Evolutionary conservation across 1,140 invertebrate species (phyloP).

Genomic region (Hypsibius dujardini): DNA sequence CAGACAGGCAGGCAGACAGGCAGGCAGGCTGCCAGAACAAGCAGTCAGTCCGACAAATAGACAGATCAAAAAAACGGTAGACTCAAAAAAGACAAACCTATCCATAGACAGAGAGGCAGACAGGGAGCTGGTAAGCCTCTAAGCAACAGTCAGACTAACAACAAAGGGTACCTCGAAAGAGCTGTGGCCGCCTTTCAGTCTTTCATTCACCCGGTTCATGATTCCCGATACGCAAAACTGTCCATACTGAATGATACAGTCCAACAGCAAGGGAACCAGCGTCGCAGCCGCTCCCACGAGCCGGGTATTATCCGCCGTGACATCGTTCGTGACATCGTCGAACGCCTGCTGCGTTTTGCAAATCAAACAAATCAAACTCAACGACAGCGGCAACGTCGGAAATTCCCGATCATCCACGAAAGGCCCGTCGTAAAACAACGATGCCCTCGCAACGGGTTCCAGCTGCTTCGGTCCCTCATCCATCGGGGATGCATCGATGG

Average conservation of each 20-base stretch:
- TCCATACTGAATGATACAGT: neutral
- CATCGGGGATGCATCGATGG: neutral
- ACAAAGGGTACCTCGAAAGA: conserved; percentile 1
- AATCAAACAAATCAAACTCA: conserved; percentile 17
- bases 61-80: neutral
- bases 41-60: neutral
- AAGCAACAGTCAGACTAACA: neutral
- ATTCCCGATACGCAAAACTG: neutral
- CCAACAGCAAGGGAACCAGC: neutral
- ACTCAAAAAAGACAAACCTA: neutral
- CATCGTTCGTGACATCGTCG: conserved; percentile 11
- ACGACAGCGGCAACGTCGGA: conserved; percentile 16
- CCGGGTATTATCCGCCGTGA: neutral
- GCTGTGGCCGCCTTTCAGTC: neutral
- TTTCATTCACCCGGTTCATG: neutral
- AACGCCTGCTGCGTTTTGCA: conserved; percentile 10
- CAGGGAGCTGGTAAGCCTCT: no score
- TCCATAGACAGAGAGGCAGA: no score
- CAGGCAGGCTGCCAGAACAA: neutral
- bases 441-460: neutral
- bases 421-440: conserved; percentile 13
- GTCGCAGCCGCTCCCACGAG: neutral
- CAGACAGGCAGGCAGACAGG: no score
- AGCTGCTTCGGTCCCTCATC: neutral
- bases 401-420: conserved; percentile 16